These are phyloP conservation scores for Diorhabda elongata DNA, from an alignment of 1,140 invertebrate genomes.

Conservation along the genomic window DNA sequence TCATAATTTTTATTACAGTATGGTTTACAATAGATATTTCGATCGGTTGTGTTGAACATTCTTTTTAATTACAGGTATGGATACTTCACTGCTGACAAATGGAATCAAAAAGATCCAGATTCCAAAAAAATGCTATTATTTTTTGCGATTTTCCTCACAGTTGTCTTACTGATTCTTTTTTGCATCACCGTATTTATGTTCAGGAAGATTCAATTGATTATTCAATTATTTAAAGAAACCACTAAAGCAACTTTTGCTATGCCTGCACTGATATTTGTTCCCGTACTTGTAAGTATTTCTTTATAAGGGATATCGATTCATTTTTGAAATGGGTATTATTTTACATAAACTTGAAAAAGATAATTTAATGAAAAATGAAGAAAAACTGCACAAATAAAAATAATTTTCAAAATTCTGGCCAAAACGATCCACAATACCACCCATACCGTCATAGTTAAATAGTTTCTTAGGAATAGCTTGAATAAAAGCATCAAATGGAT, in stretches of 20 bases:
- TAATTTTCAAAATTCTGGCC: no score
- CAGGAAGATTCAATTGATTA: constrained; percentile 59
- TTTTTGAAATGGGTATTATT: no score
- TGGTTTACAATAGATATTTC: no score
- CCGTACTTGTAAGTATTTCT: constrained; percentile 57
- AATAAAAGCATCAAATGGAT: no score
- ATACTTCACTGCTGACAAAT: constrained; percentile 7
- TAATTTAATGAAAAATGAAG: no score
- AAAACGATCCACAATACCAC: no score
- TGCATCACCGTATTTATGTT: constrained; percentile 54
- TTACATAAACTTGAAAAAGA: no score
- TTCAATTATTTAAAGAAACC: constrained; percentile 70
- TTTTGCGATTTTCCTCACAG: constrained; percentile 45
- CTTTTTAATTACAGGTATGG: constrained; percentile 6
- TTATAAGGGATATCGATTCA: no score
- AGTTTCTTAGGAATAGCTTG: no score
- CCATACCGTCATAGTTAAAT: no score
- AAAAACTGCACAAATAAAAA: no score
- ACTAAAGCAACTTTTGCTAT: constrained; percentile 69
- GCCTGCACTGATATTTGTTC: constrained; percentile 71
- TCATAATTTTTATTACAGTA: background rate
- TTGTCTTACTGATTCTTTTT: constrained; percentile 59
- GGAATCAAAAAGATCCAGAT: background rate
- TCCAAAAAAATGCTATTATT: constrained; percentile 3
- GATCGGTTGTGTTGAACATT: background rate